Percentiles rank a stretch among this genome's conserved stretches.
These are phyloP conservation scores for Epirrhoe tristata DNA, from an alignment of 2,888 invertebrate genomes.

Conservation along the genomic window DNA sequence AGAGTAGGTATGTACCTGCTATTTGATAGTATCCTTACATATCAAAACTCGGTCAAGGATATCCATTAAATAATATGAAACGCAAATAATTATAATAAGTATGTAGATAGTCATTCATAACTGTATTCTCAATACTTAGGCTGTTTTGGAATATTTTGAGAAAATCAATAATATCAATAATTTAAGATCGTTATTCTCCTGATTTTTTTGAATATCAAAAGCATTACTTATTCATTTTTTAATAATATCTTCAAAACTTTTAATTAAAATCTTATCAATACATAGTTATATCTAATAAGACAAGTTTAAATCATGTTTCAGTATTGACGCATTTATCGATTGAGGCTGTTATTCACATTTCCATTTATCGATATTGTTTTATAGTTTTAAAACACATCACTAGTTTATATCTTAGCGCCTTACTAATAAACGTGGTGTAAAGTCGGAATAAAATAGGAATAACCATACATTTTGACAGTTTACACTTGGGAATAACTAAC, in stretches of 20 bases:
- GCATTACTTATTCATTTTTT: too few species aligned
- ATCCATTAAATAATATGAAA: conserved; percentile 11
- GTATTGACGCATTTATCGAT: conserved; percentile 82
- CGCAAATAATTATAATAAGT: conserved; percentile 17
- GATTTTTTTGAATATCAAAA: too few species aligned
- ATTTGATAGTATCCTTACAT: conserved; percentile 33
- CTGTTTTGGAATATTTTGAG: conserved; percentile 9
- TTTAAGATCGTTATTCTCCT: too few species aligned
- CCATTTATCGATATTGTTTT: conserved; percentile 61
- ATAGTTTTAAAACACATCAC: conserved; percentile 72
- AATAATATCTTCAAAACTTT: background rate
- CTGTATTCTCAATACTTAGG: conserved; percentile 13
- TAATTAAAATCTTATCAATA: background rate
- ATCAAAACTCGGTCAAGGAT: conserved; percentile 24
- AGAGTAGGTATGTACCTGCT: conserved; percentile 28
- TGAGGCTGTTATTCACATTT: conserved; percentile 67
- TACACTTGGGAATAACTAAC: too few species aligned
- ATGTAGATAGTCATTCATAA: conserved; percentile 30
- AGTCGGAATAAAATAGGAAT: too few species aligned
- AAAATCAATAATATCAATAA: background rate
- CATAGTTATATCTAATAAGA: conserved; percentile 15
- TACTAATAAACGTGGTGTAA: too few species aligned
- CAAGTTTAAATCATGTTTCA: conserved; percentile 54
- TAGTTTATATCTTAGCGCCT: conserved; percentile 60
- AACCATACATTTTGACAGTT: too few species aligned